Evolutionary conservation across 2,113 vertebrate genomes (phyloP).

Genomic region (Platichthys stellatus): DNA sequence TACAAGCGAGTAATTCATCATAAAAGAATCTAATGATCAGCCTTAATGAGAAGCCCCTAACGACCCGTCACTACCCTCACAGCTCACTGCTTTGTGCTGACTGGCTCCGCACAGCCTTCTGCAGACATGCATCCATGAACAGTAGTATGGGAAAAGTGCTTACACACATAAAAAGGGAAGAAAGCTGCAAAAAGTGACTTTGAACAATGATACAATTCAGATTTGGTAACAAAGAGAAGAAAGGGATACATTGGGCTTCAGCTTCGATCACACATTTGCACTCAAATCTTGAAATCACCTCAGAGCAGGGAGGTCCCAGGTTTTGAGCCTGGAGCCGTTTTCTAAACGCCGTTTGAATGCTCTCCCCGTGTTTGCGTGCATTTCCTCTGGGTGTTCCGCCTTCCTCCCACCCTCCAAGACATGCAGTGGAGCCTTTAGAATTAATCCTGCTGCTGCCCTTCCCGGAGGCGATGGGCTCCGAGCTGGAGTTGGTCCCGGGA

Average conservation of each 20-base stretch:
- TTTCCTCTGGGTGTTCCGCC: constrained; percentile 44
- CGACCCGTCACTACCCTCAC: constrained; percentile 65
- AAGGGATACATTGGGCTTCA: neutral
- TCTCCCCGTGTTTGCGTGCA: constrained; percentile 73
- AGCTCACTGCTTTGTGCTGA: constrained; percentile 73
- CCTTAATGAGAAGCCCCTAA: constrained; percentile 75
- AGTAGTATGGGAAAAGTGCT: constrained; percentile 68
- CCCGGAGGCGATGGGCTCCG: constrained; percentile 46
- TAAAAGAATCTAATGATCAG: constrained; percentile 80
- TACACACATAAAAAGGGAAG: constrained; percentile 54
- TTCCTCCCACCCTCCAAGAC: constrained; percentile 68
- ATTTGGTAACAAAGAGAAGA: constrained; percentile 14
- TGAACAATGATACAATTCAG: constrained; percentile 17
- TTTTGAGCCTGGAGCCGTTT: constrained; percentile 63
- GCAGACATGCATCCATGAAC: constrained; percentile 64
- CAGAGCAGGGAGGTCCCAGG: constrained; percentile 59
- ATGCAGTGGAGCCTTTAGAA: constrained; percentile 54
- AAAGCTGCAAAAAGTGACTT: constrained; percentile 45
- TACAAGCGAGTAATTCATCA: constrained; percentile 68
- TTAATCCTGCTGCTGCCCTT: constrained; percentile 63
- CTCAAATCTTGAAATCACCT: constrained; percentile 54
- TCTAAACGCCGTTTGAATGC: constrained; percentile 66
- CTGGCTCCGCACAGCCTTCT: constrained; percentile 59
- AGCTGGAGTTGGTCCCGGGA: constrained; percentile 69
- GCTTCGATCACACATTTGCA: constrained; percentile 1